phyloP scores from a whole-genome alignment of 2,888 invertebrate genomes.

The Platycheirus rosarum region DNA sequence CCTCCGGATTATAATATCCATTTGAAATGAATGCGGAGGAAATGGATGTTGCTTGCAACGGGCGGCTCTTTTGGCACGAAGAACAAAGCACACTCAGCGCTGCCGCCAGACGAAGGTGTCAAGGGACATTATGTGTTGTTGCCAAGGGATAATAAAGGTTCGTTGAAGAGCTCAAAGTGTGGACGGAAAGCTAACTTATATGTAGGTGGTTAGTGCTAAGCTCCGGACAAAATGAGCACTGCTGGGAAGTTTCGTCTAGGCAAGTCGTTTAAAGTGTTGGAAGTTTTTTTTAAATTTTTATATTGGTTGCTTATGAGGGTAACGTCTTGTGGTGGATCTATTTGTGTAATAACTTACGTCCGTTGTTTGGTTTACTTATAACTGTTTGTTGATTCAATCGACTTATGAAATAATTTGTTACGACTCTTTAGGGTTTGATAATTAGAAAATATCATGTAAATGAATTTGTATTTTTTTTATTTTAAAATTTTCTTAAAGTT shows the following conservation, averaged over 20 bases:
- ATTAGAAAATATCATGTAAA: no score
- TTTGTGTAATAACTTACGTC: conserved; percentile 60
- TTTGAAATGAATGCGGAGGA: conserved; percentile 58
- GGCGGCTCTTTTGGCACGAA: no score
- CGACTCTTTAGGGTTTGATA: no score
- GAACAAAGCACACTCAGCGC: no score
- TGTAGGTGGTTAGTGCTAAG: conserved; percentile 66
- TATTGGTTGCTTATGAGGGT: conserved; percentile 28
- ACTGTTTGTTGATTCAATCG: conserved; percentile 41
- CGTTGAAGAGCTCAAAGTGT: conserved; percentile 65
- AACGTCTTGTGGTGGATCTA: conserved; percentile 26
- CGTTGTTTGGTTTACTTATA: conserved; percentile 36
- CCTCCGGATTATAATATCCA: conserved; percentile 50
- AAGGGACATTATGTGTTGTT: no score
- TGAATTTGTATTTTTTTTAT: no score
- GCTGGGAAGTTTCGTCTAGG: conserved; percentile 20
- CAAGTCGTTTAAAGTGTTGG: conserved; percentile 30
- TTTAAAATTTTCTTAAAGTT: no score
- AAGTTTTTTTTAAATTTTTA: conserved; percentile 52
- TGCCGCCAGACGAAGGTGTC: no score
- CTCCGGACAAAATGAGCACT: conserved; percentile 33
- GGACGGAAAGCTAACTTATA: conserved; percentile 66
- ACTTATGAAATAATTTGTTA: no score
- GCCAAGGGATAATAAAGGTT: no score
- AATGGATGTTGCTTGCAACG: conserved; percentile 62